A percentile compares a stretch with the other conserved stretches of the same genome.
phyloP scores from a whole-genome alignment of 2,888 invertebrate genomes.

The Adineta ricciae region DNA sequence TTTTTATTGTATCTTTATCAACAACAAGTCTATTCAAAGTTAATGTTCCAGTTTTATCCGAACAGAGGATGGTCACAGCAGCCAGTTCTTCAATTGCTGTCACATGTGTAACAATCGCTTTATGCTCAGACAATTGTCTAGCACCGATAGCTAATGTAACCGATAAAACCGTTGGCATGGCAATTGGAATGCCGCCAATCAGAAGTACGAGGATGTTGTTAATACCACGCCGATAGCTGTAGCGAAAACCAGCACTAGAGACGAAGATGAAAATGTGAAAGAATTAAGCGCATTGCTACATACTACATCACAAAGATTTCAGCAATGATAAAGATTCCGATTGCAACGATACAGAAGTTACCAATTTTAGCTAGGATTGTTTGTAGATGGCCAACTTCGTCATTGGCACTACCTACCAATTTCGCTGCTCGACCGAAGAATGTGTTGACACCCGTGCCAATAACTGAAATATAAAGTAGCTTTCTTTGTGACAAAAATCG shows the following conservation, averaged over 20 bases:
- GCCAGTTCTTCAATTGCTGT: background rate
- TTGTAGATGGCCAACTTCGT: background rate
- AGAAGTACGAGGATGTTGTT: background rate
- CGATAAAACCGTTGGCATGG: background rate
- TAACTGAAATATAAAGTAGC: background rate
- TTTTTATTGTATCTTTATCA: background rate
- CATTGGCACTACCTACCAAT: background rate
- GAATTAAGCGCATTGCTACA: background rate
- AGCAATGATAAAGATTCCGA: background rate
- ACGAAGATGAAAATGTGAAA: background rate
- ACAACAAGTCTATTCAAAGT: background rate
- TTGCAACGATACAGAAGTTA: background rate
- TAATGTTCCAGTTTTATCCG: background rate
- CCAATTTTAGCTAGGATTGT: background rate
- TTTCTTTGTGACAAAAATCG: background rate
- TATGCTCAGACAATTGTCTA: background rate
- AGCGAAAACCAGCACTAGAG: background rate
- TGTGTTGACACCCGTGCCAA: background rate
- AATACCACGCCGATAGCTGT: background rate
- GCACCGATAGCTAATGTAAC: background rate
- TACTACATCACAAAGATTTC: background rate
- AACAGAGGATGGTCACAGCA: background rate
- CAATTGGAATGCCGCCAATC: background rate
- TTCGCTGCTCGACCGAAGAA: background rate
- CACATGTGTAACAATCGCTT: background rate